Percentiles rank a stretch among this genome's conserved stretches.
These are phyloP conservation scores for Hypotaenidia philippensis DNA, from an alignment of 2,797 vertebrate genomes.

Conservation along the genomic window DNA sequence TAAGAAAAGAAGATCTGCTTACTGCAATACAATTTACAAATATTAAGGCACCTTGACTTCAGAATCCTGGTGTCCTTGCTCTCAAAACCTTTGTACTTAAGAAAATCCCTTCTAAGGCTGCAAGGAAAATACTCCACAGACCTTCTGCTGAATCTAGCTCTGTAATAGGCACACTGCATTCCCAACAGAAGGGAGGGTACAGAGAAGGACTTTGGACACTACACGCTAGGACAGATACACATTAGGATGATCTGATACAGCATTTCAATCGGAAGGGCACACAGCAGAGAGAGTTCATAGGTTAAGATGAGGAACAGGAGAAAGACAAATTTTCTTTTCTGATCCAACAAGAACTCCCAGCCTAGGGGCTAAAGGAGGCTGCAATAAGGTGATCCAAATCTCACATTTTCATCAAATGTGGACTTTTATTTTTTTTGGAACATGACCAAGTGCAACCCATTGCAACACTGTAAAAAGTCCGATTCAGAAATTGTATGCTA, in stretches of 20 bases:
- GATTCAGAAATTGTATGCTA: neutral
- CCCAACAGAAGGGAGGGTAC: neutral
- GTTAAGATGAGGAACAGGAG: neutral
- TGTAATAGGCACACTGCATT: neutral
- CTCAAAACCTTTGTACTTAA: slow-evolving; percentile 41
- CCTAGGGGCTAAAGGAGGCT: neutral
- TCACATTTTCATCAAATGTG: neutral
- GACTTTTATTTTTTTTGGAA: neutral
- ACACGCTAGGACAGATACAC: neutral
- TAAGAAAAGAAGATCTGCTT: slow-evolving; percentile 39
- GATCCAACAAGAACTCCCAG: neutral
- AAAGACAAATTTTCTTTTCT: slow-evolving; percentile 2
- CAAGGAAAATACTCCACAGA: slow-evolving; percentile 19
- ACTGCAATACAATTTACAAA: slow-evolving; percentile 49
- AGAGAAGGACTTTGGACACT: neutral
- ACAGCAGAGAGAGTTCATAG: neutral
- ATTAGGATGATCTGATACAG: neutral
- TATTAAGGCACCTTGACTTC: slow-evolving; percentile 28
- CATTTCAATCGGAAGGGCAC: neutral
- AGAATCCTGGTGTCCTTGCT: slow-evolving; percentile 58
- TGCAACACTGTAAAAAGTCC: neutral
- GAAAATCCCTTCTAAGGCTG: slow-evolving; percentile 54
- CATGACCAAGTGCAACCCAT: neutral
- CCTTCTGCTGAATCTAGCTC: neutral
- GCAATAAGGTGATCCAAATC: neutral